A percentile compares a stretch with the other conserved stretches of the same genome.
These are phyloP conservation scores for Cerceris rybyensis DNA, from an alignment of 2,888 invertebrate species.

Conservation along the genomic window DNA sequence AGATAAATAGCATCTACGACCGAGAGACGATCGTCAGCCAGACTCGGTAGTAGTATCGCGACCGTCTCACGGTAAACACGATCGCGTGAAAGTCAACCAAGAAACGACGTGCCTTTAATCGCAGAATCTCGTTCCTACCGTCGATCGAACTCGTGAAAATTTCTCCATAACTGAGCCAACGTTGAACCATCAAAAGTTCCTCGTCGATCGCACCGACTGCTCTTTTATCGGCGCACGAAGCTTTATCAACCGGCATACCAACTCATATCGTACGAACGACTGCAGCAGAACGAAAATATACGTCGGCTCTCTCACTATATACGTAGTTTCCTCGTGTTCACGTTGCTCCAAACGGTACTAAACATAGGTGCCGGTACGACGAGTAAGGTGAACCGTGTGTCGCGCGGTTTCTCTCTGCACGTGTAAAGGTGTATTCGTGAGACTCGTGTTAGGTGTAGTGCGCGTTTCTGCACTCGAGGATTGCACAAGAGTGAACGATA, in stretches of 20 bases:
- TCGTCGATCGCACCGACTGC: no score
- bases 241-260: no score
- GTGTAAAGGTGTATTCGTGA: neutral
- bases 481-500: slow-evolving; percentile 22
- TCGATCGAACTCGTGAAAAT: neutral
- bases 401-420: slow-evolving; percentile 1
- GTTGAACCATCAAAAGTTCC: no score
- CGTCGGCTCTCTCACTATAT: neutral
- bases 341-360: neutral
- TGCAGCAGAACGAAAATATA: no score
- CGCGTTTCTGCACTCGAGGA: no score
- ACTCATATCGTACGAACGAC: no score
- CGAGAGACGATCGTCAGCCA: neutral
- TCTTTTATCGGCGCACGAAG: no score
- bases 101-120: neutral
- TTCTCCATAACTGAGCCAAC: no score
- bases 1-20: slow-evolving; percentile 41
- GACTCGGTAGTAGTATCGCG: slow-evolving; percentile 35
- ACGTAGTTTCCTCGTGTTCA: neutral
- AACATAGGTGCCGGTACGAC: neutral
- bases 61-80: slow-evolving; percentile 34
- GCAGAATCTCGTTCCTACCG: neutral
- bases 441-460: neutral
- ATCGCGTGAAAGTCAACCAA: slow-evolving; percentile 8
- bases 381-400: slow-evolving; percentile 8